Conservation (phyloP, 1,140 invertebrate genomes). For the Oncopodura yosiiana region DNA sequence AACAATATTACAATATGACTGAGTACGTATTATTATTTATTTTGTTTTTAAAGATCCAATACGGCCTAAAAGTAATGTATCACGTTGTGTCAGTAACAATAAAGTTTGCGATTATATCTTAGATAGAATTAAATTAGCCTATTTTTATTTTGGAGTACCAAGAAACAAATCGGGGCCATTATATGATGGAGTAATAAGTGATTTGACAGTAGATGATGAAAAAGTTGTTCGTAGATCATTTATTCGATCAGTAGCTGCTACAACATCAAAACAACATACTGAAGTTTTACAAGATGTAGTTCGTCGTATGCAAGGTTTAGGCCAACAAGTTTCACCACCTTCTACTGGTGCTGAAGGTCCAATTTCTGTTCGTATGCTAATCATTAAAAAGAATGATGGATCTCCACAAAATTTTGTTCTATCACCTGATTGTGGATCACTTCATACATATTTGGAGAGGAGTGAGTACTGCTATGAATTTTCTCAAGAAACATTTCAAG, state of each 20-base stretch:
- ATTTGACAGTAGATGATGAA: not conserved
- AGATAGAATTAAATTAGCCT: conserved; percentile 41
- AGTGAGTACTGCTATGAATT: conserved; percentile 20
- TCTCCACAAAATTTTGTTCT: not conserved
- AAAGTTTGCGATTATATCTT: conserved; percentile 44
- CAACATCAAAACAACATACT: not conserved
- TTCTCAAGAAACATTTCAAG: conserved; percentile 18
- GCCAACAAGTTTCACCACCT: no score
- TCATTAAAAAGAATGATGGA: no score
- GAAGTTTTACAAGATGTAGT: conserved; percentile 7
- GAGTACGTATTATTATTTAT: conserved; percentile 5
- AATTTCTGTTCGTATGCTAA: no score
- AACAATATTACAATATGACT: conserved; percentile 7
- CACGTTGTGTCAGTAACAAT: conserved; percentile 41
- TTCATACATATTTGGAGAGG: not conserved
- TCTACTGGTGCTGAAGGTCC: no score
- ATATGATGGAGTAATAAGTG: conserved; percentile 33
- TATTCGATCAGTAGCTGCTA: not conserved
- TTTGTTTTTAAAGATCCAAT: conserved; percentile 43
- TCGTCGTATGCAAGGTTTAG: conserved; percentile 3
- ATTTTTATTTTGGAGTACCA: conserved; percentile 45
- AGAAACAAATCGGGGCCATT: conserved; percentile 36
- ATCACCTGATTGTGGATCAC: not conserved
- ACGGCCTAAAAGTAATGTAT: conserved; percentile 43
- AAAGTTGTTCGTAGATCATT: not conserved